Evolutionary conservation across 30 jellyfish, hydroid and myxozoan species (phyloP).

Genomic region (Aurelia sp.): DNA sequence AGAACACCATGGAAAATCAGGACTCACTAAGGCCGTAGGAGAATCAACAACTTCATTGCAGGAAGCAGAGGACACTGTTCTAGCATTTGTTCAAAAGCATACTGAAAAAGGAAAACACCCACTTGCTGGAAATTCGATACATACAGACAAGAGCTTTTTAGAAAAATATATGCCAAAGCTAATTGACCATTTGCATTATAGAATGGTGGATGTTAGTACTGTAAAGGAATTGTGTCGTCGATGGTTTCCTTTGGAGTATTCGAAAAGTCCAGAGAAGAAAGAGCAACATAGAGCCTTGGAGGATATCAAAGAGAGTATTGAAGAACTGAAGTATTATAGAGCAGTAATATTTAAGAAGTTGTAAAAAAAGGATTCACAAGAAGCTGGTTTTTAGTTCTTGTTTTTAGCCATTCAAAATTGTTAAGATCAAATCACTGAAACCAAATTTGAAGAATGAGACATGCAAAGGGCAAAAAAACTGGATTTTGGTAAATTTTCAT

Average conservation of each 20-base stretch:
- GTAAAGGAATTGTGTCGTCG: constrained; percentile 82
- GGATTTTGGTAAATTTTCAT: too few relatives aligned
- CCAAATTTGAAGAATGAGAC: too few relatives aligned
- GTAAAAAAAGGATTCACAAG: too few relatives aligned
- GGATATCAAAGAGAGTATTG: constrained; percentile 86
- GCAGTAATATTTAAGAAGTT: constrained; percentile 18
- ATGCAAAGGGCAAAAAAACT: too few relatives aligned
- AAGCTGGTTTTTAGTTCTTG: too few relatives aligned
- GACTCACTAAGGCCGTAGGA: constrained; percentile 78
- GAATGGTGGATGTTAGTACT: constrained; percentile 88
- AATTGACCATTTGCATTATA: constrained; percentile 76
- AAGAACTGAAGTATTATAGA: constrained; percentile 77
- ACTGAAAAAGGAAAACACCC: constrained; percentile 69
- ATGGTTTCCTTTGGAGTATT: constrained; percentile 79
- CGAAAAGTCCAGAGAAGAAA: constrained; percentile 59
- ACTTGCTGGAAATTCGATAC: constrained; percentile 91
- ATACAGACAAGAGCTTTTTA: constrained; percentile 76
- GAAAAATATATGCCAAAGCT: constrained; percentile 86
- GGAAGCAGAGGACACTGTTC: constrained; percentile 80
- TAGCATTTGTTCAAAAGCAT: constrained; percentile 70
- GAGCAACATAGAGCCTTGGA: constrained; percentile 79
- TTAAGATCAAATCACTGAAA: too few relatives aligned
- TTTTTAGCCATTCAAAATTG: too few relatives aligned
- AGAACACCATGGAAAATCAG: constrained; percentile 90
- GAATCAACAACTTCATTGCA: constrained; percentile 62